Evolutionary conservation across 2,113 vertebrate genomes (phyloP).

Genomic region (Scortum barcoo): DNA sequence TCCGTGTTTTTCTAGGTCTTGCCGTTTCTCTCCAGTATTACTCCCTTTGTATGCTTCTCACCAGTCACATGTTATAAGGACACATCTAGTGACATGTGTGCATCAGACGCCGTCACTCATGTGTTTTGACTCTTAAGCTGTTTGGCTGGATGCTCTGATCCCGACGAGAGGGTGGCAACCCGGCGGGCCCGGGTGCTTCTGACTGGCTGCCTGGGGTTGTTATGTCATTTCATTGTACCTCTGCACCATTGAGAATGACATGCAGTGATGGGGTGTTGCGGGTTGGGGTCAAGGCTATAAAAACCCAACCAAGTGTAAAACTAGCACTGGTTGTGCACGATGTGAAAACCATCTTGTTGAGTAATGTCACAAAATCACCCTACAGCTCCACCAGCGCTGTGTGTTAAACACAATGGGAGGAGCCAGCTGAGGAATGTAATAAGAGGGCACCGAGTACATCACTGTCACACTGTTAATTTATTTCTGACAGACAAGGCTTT

Average conservation of each 20-base stretch:
- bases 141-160: conserved; percentile 67
- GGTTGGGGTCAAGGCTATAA: conserved; percentile 70
- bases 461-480: conserved; percentile 63
- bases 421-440: conserved; percentile 36
- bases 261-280: conserved; percentile 55
- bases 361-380: conserved; percentile 60
- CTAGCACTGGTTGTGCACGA: conserved; percentile 51
- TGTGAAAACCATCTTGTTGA: conserved; percentile 70
- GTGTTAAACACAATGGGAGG: conserved; percentile 53
- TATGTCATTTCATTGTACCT: conserved; percentile 70
- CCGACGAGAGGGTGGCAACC: conserved; percentile 65
- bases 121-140: conserved; percentile 68
- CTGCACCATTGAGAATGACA: conserved; percentile 60
- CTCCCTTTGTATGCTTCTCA: conserved; percentile 32
- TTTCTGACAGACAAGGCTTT: conserved; percentile 60
- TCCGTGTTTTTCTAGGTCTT: conserved; percentile 42
- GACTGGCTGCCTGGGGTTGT: conserved; percentile 66
- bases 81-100: conserved; percentile 57
- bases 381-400: conserved; percentile 24
- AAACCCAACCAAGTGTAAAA: conserved; percentile 75
- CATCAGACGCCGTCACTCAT: conserved; percentile 69
- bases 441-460: conserved; percentile 47
- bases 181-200: conserved; percentile 37
- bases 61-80: conserved; percentile 62
- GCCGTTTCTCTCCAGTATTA: conserved; percentile 32